Evolutionary conservation across 2,888 invertebrate species (phyloP), one percentile per base, ranked within the genome.

Genomic region (Agrotis puta): DNA sequence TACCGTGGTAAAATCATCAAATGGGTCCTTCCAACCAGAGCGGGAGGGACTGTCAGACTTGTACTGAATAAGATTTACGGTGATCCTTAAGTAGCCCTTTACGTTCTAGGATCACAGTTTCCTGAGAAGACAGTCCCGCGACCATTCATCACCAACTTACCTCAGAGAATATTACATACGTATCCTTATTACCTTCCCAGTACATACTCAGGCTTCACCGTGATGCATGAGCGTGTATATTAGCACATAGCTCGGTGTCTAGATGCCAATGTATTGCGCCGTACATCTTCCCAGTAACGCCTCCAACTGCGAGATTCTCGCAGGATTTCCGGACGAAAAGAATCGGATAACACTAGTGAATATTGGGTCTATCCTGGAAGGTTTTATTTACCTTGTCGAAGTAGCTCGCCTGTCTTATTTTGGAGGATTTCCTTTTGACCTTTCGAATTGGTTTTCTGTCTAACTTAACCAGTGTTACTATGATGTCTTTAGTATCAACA

Each of bases 171-270:
- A 24, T 73, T 39, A 43, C 18, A 13, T 14, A 20, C 24, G 20
- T 47, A 54, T 47, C n/a, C 20, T 33, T 3, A 20, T n/a, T 61
- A 47, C 3, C 20, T 33, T 50, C 3, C 22, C 47, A 58, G 70
- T 7, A 50, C 63, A 53, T 56, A 54, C 54, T 14, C 9, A 14
- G 20, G 16, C 54, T 53, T 27, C 24, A 11, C 16, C 39, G 64
- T 82, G 79, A 79, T 71, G 64, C 65, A 71, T 56, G 13, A 54
- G 20, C 62, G 58, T 18, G 67, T 68, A 82, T 71, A 68, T 82
- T 77, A 82, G 61, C 48, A 63, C 72, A 78, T 54, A 77, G 82
- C 72, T 54, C 43, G 5, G 54, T 48, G 82, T 79, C 82, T 79
- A 82, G 79, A 82, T 77, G 39, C 45, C 67, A 16, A 78, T 54